phyloP scores from a whole-genome alignment of 2,797 vertebrate genomes.

The Chromis chromis region DNA sequence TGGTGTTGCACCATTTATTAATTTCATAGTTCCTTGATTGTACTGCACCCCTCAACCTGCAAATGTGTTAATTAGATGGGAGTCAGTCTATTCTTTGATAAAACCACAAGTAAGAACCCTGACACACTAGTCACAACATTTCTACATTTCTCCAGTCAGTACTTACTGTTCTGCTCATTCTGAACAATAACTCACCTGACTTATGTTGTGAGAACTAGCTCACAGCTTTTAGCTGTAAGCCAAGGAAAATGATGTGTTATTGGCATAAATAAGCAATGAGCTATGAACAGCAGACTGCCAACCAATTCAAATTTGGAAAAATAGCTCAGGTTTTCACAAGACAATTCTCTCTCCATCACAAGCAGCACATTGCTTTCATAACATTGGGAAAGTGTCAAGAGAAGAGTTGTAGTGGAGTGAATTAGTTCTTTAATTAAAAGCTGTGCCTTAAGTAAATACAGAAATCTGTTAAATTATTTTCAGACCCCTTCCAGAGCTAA shows the following conservation, averaged over 20 bases:
- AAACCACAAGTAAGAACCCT: not conserved
- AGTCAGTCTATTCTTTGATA: not conserved
- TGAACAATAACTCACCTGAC: not conserved
- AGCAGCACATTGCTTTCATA: conserved; percentile 36
- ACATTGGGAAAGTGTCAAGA: conserved; percentile 41
- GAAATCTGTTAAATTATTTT: conserved; percentile 70
- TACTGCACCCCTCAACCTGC: not conserved
- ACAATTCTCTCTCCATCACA: conserved; percentile 30
- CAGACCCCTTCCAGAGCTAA: conserved; percentile 62
- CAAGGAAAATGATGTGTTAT: not conserved
- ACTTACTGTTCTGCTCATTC: not conserved
- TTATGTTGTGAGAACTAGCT: conserved; percentile 1
- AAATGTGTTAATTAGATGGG: not conserved
- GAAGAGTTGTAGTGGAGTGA: conserved; percentile 40
- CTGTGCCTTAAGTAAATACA: conserved; percentile 68
- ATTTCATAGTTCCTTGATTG: not conserved
- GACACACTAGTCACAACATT: not conserved
- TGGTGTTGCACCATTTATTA: not conserved
- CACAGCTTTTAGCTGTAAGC: conserved; percentile 13
- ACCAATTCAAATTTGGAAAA: conserved; percentile 45
- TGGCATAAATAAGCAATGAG: conserved; percentile 47
- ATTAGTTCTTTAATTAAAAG: conserved; percentile 74
- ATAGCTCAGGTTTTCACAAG: conserved; percentile 14
- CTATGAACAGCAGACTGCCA: conserved; percentile 14
- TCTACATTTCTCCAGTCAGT: not conserved